These are phyloP conservation scores for Spheniscus humboldti DNA, from an alignment of 2,797 vertebrate species.

Conservation along the genomic window DNA sequence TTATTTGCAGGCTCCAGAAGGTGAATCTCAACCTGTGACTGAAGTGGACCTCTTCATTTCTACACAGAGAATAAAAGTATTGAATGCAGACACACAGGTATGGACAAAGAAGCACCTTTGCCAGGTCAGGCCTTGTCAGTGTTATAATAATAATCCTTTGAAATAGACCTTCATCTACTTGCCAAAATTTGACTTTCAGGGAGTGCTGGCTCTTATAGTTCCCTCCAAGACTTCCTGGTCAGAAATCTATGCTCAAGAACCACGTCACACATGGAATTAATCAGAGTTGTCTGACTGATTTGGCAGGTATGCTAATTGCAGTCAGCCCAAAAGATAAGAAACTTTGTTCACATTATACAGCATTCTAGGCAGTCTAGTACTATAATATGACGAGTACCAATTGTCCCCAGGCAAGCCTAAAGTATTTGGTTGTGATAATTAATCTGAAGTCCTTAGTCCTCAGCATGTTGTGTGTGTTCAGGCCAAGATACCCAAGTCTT, in stretches of 20 bases:
- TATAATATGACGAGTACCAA: not conserved
- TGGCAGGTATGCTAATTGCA: not conserved
- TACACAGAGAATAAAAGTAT: constrained; percentile 93
- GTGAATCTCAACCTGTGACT: constrained; percentile 79
- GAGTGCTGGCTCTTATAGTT: not conserved
- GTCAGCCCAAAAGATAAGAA: not conserved
- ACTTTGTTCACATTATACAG: not conserved
- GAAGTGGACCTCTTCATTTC: constrained; percentile 95
- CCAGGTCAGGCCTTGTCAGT: not conserved
- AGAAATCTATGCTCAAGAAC: not conserved
- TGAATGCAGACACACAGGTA: constrained; percentile 94
- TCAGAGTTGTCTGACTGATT: not conserved
- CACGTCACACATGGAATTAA: not conserved
- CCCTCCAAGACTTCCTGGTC: not conserved
- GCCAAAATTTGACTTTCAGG: not conserved
- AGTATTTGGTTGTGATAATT: not conserved
- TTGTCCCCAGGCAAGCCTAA: not conserved
- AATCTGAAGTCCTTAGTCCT: not conserved
- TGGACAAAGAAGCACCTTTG: not conserved
- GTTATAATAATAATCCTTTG: not conserved
- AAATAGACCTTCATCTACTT: not conserved
- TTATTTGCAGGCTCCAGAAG: constrained; percentile 79
- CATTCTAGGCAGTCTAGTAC: not conserved
- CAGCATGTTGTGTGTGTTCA: not conserved
- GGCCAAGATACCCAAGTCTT: not conserved